Evolutionary conservation across 2,797 vertebrate species (phyloP).

Genomic region (Onychomys arenicola): DNA sequence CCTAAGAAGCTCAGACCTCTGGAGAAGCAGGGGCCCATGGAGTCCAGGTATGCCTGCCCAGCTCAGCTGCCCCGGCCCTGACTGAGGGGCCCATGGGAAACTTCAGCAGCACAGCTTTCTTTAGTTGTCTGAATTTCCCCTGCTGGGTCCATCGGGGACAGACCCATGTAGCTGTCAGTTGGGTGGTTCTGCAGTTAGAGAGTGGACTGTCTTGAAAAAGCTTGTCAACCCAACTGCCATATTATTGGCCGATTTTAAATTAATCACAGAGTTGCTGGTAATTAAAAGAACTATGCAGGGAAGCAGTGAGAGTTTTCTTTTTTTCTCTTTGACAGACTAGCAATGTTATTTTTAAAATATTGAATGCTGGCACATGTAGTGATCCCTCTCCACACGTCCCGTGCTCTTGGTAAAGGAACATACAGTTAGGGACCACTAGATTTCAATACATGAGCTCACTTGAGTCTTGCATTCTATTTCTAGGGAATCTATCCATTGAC

Average conservation of each 20-base stretch:
- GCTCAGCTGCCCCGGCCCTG: not conserved
- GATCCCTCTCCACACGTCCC: fast-evolving
- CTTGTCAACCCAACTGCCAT: not conserved
- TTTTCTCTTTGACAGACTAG: not conserved
- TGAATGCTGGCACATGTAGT: not conserved
- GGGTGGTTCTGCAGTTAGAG: not conserved
- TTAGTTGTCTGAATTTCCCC: not conserved
- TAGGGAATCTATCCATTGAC: not conserved
- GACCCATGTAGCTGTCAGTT: not conserved
- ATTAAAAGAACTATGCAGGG: not conserved
- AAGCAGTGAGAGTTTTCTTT: not conserved
- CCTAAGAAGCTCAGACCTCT: slow-evolving; percentile 93
- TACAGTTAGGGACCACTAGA: not conserved
- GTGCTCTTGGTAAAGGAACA: not conserved
- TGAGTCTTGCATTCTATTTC: not conserved
- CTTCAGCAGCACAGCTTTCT: not conserved
- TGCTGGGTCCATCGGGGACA: not conserved
- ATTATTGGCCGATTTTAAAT: not conserved
- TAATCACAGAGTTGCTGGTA: not conserved
- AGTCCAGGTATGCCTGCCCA: slow-evolving; percentile 90
- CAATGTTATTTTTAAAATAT: not conserved
- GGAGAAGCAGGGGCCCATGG: slow-evolving; percentile 92
- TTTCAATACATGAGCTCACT: not conserved
- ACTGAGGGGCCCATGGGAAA: not conserved
- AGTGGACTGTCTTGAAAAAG: not conserved